Conservation (phyloP, 1,140 invertebrate species). For the Drosophila miranda region DNA sequence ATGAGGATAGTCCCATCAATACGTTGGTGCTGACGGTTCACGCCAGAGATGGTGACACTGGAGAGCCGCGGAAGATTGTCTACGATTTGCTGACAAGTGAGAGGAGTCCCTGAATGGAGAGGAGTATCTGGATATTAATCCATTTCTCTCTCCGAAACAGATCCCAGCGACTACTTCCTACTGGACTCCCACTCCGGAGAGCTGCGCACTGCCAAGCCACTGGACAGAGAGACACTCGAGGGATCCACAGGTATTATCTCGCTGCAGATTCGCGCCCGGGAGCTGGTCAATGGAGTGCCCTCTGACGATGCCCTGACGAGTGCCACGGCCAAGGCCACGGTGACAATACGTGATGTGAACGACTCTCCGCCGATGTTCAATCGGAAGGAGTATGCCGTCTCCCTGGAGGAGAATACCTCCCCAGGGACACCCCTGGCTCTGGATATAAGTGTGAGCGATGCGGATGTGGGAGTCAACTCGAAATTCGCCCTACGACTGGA, state of each 20-base stretch:
- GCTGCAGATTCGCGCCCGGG: slow-evolving; percentile 88
- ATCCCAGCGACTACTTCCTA: slow-evolving; percentile 93
- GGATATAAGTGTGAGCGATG: slow-evolving; percentile 93
- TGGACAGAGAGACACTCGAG: slow-evolving; percentile 91
- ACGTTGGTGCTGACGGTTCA: slow-evolving; percentile 90
- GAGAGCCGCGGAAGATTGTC: slow-evolving; percentile 89
- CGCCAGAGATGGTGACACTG: slow-evolving; percentile 92
- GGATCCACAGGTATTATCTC: slow-evolving; percentile 91
- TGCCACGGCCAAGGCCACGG: slow-evolving; percentile 88
- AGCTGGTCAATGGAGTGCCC: slow-evolving; percentile 88
- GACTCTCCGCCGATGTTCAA: slow-evolving; percentile 95
- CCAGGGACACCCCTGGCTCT: slow-evolving; percentile 91
- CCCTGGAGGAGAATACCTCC: slow-evolving; percentile 91
- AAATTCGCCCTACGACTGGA: slow-evolving; percentile 90
- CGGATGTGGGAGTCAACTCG: slow-evolving; percentile 92
- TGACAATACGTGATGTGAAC: slow-evolving; percentile 96
- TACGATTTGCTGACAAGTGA: slow-evolving; percentile 92
- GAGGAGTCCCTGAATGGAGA: slow-evolving; percentile 55
- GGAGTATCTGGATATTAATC: too few species aligned
- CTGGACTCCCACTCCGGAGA: slow-evolving; percentile 90
- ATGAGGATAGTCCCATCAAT: slow-evolving; percentile 93
- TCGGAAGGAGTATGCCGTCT: slow-evolving; percentile 90
- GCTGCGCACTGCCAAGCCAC: slow-evolving; percentile 90
- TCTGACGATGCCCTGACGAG: slow-evolving; percentile 87
- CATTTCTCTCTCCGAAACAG: slow-evolving; percentile 81